Evolutionary conservation across 2,797 vertebrate genomes (phyloP).

Genomic region (Crenichthys baileyi): DNA sequence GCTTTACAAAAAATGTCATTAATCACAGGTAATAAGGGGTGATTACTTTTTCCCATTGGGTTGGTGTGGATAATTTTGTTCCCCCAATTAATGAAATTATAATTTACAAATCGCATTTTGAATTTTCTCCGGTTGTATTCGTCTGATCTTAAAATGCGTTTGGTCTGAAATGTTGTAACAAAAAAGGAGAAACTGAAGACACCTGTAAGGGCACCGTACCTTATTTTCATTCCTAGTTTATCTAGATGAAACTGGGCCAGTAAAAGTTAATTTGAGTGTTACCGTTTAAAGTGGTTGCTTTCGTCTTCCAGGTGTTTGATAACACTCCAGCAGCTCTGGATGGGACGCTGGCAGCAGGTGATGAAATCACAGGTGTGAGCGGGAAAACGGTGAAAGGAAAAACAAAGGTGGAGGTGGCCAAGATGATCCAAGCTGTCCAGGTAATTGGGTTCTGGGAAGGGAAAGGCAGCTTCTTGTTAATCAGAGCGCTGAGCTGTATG

Average conservation of each 20-base stretch:
- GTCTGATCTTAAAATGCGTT: neutral
- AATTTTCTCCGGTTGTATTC: neutral
- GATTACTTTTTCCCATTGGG: neutral
- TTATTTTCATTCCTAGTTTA: neutral
- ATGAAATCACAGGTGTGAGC: constrained; percentile 97
- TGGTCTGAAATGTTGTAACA: neutral
- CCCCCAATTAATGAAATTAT: neutral
- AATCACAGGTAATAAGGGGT: neutral
- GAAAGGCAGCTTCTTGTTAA: neutral
- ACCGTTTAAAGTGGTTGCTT: constrained; percentile 16
- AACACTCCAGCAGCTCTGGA: constrained; percentile 95
- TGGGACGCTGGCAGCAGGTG: constrained; percentile 92
- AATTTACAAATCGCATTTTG: neutral
- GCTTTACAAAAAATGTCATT: neutral
- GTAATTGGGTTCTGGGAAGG: constrained; percentile 64
- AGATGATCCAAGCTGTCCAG: constrained; percentile 99
- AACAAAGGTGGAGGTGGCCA: constrained; percentile 98
- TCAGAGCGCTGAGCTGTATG: neutral
- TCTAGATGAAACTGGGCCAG: accelerated
- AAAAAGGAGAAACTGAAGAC: neutral
- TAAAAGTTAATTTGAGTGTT: neutral
- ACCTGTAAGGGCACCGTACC: neutral
- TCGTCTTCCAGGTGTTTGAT: constrained; percentile 89
- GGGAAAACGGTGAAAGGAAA: constrained; percentile 96
- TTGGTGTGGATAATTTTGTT: neutral